Conservation (phyloP, 2,888 invertebrate species). For the Ophonus ardosiacus region DNA sequence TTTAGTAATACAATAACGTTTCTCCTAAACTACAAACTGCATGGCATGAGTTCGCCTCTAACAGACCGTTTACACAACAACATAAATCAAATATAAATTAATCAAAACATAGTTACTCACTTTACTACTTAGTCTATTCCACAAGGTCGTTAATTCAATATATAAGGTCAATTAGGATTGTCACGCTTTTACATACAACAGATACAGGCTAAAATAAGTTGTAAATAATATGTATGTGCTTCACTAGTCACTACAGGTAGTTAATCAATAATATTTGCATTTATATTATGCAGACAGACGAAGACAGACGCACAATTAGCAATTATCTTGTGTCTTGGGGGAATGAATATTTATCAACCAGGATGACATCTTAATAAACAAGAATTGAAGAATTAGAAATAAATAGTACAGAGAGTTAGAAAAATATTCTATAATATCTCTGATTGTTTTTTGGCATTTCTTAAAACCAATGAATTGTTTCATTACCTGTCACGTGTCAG, state of each 20-base stretch:
- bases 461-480: too few species aligned
- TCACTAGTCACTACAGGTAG: constrained; percentile 11
- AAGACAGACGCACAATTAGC: constrained; percentile 23
- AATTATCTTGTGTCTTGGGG: background rate
- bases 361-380: constrained; percentile 21
- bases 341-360: constrained; percentile 35
- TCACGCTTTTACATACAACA: constrained; percentile 3
- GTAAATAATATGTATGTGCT: background rate
- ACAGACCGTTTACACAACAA: background rate
- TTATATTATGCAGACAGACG: constrained; percentile 31
- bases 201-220: background rate
- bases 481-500: too few species aligned
- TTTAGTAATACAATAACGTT: too few species aligned
- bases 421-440: too few species aligned
- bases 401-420: too few species aligned
- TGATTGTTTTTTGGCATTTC: too few species aligned
- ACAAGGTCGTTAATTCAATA: constrained; percentile 45
- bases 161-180: constrained; percentile 15
- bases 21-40: background rate
- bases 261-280: constrained; percentile 46
- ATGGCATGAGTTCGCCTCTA: background rate
- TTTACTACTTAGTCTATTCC: constrained; percentile 28
- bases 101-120: constrained; percentile 18
- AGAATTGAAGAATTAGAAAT: background rate
- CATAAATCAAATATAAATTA: background rate